phyloP scores from a whole-genome alignment of 2,113 vertebrate species.

The Antigone vipio region DNA sequence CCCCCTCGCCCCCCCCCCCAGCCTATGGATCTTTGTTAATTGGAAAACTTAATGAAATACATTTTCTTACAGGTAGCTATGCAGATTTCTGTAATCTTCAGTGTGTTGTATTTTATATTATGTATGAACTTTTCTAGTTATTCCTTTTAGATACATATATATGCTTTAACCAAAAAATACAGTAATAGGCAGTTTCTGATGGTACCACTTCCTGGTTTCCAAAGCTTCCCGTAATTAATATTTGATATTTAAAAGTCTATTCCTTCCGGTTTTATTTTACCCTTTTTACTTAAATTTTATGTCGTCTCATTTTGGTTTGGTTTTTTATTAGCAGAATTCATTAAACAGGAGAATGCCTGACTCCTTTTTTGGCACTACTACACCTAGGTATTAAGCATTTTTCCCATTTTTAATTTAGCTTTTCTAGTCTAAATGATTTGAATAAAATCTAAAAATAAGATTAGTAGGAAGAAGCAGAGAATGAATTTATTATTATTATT shows the following conservation, averaged over 20 bases:
- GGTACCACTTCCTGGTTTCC: background rate
- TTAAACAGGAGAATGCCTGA: background rate
- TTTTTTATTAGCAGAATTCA: slow-evolving; percentile 3
- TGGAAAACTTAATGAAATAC: background rate
- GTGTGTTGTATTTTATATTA: background rate
- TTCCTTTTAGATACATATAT: background rate
- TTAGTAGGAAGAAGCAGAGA: background rate
- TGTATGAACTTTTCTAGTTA: background rate
- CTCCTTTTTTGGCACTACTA: background rate
- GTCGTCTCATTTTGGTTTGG: background rate
- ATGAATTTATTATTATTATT: background rate
- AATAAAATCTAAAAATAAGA: slow-evolving; percentile 7
- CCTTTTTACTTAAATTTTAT: background rate
- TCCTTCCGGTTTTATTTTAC: background rate
- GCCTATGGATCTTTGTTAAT: background rate
- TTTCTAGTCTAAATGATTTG: background rate
- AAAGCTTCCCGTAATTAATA: background rate
- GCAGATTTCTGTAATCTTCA: background rate
- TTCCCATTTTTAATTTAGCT: slow-evolving; percentile 23
- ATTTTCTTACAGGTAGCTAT: background rate
- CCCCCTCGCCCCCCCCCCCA: background rate
- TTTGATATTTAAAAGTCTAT: background rate
- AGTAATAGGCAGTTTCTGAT: background rate
- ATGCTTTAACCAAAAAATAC: background rate
- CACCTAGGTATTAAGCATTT: background rate